Evolutionary conservation across 2,797 vertebrate genomes (phyloP).

Genomic region (Mycteria americana): DNA sequence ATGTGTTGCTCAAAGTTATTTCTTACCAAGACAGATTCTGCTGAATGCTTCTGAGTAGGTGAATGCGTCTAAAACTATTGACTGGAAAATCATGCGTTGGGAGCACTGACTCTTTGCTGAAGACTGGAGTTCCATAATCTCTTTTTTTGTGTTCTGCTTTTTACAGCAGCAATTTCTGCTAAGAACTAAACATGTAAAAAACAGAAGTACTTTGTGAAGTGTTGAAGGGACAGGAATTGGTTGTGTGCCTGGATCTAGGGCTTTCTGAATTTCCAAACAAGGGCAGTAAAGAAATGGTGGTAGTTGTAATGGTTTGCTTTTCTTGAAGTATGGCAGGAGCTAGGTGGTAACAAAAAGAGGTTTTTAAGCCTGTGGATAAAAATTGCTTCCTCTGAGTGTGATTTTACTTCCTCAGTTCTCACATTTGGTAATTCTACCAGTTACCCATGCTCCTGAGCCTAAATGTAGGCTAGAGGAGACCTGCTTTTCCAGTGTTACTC

Average conservation of each 20-base stretch:
- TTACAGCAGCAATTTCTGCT: not conserved
- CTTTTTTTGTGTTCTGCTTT: not conserved
- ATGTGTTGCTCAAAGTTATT: not conserved
- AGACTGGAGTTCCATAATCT: not conserved
- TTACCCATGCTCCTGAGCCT: not conserved
- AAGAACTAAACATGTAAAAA: not conserved
- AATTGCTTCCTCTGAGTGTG: not conserved
- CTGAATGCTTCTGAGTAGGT: not conserved
- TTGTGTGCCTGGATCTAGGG: not conserved
- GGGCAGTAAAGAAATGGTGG: not conserved
- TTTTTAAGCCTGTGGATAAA: not conserved
- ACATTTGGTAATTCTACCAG: not conserved
- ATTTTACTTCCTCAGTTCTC: not conserved
- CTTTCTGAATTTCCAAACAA: not conserved
- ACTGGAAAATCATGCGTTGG: not conserved
- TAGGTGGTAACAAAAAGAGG: not conserved
- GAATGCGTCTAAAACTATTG: not conserved
- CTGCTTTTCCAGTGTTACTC: not conserved
- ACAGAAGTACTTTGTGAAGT: not conserved
- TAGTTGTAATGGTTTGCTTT: not conserved
- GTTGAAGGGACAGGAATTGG: not conserved
- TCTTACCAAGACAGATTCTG: not conserved
- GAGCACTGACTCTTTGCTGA: not conserved
- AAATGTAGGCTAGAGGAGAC: not conserved
- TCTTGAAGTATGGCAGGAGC: not conserved